Percentiles rank a stretch among this genome's conserved stretches.
These are phyloP conservation scores for Zosterops hypoxanthus DNA, from an alignment of 2,113 vertebrate genomes.

Conservation along the genomic window DNA sequence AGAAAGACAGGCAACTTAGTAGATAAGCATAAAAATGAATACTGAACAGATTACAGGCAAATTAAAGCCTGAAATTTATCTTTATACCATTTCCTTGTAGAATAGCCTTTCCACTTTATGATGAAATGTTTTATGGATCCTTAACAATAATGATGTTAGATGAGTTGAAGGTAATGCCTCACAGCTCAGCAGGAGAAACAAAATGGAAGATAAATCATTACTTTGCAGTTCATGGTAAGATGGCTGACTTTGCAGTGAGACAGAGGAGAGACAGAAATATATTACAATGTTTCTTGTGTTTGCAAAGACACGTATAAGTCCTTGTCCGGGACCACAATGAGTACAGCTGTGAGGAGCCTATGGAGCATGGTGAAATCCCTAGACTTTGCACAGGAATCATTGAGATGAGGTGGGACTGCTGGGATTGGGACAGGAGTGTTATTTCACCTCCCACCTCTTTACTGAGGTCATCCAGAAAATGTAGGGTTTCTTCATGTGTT, in stretches of 20 bases:
- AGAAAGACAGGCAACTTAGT: background rate
- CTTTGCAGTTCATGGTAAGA: background rate
- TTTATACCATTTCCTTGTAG: background rate
- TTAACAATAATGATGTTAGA: background rate
- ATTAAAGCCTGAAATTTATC: background rate
- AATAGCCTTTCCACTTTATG: background rate
- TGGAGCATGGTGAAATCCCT: background rate
- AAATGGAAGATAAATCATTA: background rate
- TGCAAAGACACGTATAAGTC: background rate
- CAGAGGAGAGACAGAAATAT: background rate
- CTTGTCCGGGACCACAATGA: rapidly evolving
- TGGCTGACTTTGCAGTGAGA: background rate
- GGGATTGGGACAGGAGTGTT: background rate
- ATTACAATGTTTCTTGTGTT: background rate
- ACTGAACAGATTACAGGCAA: background rate
- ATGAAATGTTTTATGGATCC: background rate
- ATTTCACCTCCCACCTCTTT: background rate
- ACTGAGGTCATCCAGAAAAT: background rate
- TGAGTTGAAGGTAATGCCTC: background rate
- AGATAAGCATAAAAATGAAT: background rate
- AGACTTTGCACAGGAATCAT: background rate
- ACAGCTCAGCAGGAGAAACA: background rate
- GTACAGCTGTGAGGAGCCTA: background rate
- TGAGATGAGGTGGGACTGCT: background rate
- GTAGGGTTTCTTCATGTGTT: background rate